Conservation (phyloP, 2,113 vertebrate species). For the Danio rerio region GRCz12tu NC_133197.1:36126501-36127000, state of each 20-base stretch:
- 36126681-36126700: background rate
- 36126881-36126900: constrained; percentile 26
- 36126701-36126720: background rate
- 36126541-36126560: too few relatives aligned
- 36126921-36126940: constrained; percentile 31
- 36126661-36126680: background rate
- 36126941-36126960: background rate
- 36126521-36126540: too few relatives aligned
- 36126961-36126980: constrained; percentile 52
- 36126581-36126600: too few relatives aligned
- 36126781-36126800: background rate
- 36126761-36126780: background rate
- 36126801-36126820: background rate
- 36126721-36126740: background rate
- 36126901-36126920: constrained; percentile 17
- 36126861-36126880: background rate
- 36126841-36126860: background rate
- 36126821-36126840: background rate
- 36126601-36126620: too few relatives aligned
- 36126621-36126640: too few relatives aligned
- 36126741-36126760: background rate
- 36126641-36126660: background rate
- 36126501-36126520: too few relatives aligned
- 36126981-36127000: constrained; percentile 37
- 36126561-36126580: too few relatives aligned